Base-by-base conservation (phyloP, 2,113 vertebrate species). In the Herpailurus yagouaroundi region DNA sequence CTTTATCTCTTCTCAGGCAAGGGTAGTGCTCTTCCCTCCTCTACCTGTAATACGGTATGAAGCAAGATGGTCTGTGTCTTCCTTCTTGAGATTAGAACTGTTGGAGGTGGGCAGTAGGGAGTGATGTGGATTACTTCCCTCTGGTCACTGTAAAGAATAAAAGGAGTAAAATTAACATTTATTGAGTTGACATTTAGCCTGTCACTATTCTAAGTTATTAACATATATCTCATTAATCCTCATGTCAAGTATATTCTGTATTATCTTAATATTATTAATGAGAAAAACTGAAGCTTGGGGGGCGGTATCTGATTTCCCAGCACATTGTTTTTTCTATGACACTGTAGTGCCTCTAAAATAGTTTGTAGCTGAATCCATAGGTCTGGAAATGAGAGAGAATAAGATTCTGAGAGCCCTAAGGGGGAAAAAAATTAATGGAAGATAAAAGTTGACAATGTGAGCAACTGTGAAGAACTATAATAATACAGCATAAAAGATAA, bases 251-350 rank as follows among this genome's bases (percentile, higher is more conserved):
- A 27, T 69, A 38, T 83, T 92, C 57, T 80, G 12, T 69, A 38
- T 95, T 90, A 89, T 74, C 15, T 81, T 94, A 52, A 91, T 73
- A 41, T 83, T 92, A 69, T 64, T 92, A 73, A 86, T 82, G 82
- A 89, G 50, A 64, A 87, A 73, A 97, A 73, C 10, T n/a, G 82
- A 95, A n/a, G 7, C 33, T 41, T 86, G 23, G 16, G 68, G 33
- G 84, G 57, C 1, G 60, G 89, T 57, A 7, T 81, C 82, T 57
- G 55, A 85, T 82, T 92, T 27, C 55, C 81, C 92, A 69, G 41
- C 5, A 41, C 7, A 95, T 91, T 33, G 29, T 84, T 91, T 93
- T 41, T 66, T 86, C 73, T 50, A 2, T 76, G 33, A 68, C 2
- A 55, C 36, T 89, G 45, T 55, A 7, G 74, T 95, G 27, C 45